Conservation (phyloP, 2,888 invertebrate genomes). For the Stenchaetothrips biformis region DNA sequence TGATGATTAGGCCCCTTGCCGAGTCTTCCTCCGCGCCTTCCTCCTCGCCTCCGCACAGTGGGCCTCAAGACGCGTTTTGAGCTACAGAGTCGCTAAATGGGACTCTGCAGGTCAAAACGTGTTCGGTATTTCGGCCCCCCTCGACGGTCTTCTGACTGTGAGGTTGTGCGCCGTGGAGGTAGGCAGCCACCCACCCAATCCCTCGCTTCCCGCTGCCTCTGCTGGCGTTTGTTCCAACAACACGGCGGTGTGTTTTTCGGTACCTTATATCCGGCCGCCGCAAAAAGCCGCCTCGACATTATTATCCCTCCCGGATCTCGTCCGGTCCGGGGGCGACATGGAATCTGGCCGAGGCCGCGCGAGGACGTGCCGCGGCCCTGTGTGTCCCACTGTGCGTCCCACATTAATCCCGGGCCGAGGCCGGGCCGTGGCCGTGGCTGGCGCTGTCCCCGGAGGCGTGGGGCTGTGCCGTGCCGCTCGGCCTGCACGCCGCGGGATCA, state of each 20-base stretch:
- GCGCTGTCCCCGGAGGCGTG: too few species aligned
- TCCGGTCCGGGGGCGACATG: not conserved
- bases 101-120: not conserved
- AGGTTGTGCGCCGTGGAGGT: not conserved
- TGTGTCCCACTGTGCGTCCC: not conserved
- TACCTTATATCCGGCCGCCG: not conserved
- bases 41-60: not conserved
- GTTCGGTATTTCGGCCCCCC: not conserved
- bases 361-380: not conserved
- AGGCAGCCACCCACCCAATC: not conserved
- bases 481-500: too few species aligned
- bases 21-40: not conserved
- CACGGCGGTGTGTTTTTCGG: not conserved
- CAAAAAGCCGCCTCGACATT: too few species aligned
- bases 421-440: too few species aligned
- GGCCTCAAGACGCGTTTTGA: too few species aligned
- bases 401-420: too few species aligned
- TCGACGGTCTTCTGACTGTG: not conserved
- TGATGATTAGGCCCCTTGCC: conserved; percentile 20
- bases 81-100: too few species aligned
- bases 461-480: too few species aligned
- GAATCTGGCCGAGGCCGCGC: too few species aligned
- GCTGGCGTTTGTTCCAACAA: not conserved
- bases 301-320: too few species aligned
- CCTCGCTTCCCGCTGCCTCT: not conserved